Evolutionary conservation across 2,888 invertebrate genomes (phyloP).

Genomic region (Leucoma salicis): DNA sequence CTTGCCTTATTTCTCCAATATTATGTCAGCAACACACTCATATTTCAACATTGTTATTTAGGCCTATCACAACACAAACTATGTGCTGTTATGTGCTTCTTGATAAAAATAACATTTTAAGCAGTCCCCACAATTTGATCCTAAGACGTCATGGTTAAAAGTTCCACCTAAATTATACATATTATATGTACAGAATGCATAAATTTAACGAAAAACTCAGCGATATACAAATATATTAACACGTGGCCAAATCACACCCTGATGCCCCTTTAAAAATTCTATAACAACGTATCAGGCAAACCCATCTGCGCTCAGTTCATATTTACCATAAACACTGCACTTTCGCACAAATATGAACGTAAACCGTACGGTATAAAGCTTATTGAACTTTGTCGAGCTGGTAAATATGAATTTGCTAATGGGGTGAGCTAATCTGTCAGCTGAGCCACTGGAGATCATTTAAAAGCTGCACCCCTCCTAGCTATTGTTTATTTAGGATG

Average conservation of each 20-base stretch:
- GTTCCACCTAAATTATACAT: no score
- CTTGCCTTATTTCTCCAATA: no score
- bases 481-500: conserved; percentile 82
- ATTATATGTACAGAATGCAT: no score
- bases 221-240: conserved; percentile 49
- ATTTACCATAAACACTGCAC: conserved; percentile 9
- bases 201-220: no score
- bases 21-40: no score
- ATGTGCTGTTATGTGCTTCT: no score
- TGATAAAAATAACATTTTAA: no score
- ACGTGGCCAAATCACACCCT: conserved; percentile 65
- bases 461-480: conserved; percentile 73
- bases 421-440: conserved; percentile 77
- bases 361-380: conserved; percentile 21
- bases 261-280: conserved; percentile 71
- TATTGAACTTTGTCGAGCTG: conserved; percentile 14
- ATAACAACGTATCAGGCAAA: conserved; percentile 68
- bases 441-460: conserved; percentile 77
- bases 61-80: no score
- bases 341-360: conserved; percentile 26
- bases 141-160: no score
- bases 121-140: no score
- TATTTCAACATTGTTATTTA: no score
- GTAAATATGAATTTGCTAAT: conserved; percentile 49
- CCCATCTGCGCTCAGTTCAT: conserved; percentile 52